Evolutionary conservation across 1,140 invertebrate genomes (phyloP).

Genomic region (Scaptomyza montana): DNA sequence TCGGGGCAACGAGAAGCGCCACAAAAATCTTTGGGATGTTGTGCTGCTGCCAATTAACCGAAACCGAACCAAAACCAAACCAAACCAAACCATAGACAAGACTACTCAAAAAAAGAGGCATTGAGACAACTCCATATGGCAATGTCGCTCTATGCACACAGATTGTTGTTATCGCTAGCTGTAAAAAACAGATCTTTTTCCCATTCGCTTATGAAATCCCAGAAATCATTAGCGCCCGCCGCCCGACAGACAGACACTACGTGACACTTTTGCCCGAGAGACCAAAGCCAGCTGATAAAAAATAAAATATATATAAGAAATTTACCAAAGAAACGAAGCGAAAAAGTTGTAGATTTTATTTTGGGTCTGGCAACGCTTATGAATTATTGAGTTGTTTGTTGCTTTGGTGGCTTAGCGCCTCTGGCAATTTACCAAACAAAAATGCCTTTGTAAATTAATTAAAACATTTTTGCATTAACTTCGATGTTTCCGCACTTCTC

Average conservation of each 20-base stretch:
- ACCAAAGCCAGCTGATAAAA: conserved; percentile 4
- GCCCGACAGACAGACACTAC: conserved; percentile 41
- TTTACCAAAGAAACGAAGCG: conserved; percentile 8
- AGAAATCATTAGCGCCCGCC: conserved; percentile 73
- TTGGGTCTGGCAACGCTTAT: conserved; percentile 47
- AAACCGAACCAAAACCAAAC: conserved; percentile 42
- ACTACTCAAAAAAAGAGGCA: conserved; percentile 14
- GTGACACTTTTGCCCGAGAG: conserved; percentile 53
- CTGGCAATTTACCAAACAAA: conserved; percentile 7
- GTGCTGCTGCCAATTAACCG: conserved; percentile 69
- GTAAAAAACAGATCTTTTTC: conserved; percentile 50
- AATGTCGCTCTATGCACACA: conserved; percentile 4
- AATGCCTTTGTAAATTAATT: conserved; percentile 69
- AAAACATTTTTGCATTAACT: conserved; percentile 81
- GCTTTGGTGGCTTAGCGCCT: neutral
- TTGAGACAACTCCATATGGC: conserved; percentile 48
- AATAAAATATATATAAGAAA: neutral
- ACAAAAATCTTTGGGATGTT: conserved; percentile 74
- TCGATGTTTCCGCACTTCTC: conserved; percentile 8
- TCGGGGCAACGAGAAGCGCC: conserved; percentile 50
- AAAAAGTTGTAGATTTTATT: conserved; percentile 29
- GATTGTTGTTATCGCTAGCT: conserved; percentile 47
- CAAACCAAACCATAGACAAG: conserved; percentile 1
- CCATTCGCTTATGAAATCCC: conserved; percentile 66
- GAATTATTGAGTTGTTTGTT: conserved; percentile 76